These are phyloP conservation scores for Caenorhabditis inopinata DNA, from an alignment of 1,140 invertebrate genomes.

Conservation along the genomic window DNA sequence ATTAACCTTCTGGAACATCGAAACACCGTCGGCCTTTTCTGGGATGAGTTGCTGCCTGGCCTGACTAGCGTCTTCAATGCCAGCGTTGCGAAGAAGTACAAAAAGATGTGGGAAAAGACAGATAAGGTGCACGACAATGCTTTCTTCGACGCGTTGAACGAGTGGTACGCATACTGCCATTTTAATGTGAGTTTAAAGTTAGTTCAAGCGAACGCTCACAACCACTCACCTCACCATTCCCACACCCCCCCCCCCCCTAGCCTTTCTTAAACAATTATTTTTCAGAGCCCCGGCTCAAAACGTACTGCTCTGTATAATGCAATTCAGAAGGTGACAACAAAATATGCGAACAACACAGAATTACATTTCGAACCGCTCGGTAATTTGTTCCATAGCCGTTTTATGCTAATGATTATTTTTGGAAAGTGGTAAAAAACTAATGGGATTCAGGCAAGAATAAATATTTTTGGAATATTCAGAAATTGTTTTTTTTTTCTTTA, in stretches of 20 bases:
- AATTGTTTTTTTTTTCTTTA: too few relatives aligned
- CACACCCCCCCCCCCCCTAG: too few relatives aligned
- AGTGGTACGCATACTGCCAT: slow-evolving; percentile 22
- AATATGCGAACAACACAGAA: background rate
- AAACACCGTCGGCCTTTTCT: background rate
- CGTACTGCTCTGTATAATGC: slow-evolving; percentile 2
- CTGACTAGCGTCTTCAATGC: background rate
- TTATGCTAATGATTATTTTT: background rate
- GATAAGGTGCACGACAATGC: slow-evolving; percentile 11
- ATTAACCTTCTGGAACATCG: background rate
- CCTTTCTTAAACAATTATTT: too few relatives aligned
- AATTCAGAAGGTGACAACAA: background rate
- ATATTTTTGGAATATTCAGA: too few relatives aligned
- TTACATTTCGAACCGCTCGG: background rate
- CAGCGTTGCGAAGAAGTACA: background rate
- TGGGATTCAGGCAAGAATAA: too few relatives aligned
- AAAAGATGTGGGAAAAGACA: slow-evolving; percentile 16
- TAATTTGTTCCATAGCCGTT: background rate
- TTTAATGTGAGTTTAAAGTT: background rate
- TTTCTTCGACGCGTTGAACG: slow-evolving; percentile 20
- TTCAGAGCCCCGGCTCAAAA: slow-evolving; percentile 6
- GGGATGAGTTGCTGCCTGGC: background rate
- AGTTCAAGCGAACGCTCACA: too few relatives aligned
- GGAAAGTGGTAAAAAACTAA: slow-evolving; percentile 14
- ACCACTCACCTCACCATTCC: too few relatives aligned